Evolutionary conservation across 2,113 vertebrate genomes (phyloP).

Genomic region (Laterallus jamaicensis): DNA sequence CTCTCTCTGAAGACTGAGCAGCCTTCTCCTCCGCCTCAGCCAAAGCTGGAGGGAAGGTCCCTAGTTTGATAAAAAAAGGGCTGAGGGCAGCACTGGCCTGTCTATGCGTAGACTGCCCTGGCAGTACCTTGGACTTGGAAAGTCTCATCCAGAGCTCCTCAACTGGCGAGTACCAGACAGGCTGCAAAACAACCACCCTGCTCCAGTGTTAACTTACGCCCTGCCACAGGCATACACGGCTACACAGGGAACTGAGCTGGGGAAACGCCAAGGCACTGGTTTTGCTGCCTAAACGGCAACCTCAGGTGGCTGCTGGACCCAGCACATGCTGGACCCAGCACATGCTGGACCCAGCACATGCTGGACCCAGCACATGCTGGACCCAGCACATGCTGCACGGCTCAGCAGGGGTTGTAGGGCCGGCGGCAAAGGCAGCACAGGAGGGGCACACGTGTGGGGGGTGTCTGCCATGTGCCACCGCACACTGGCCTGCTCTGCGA

Average conservation of each 20-base stretch:
- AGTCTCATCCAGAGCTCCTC: not conserved
- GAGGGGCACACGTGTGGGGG: too few relatives aligned
- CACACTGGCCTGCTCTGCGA: accelerated
- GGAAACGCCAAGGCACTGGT: accelerated
- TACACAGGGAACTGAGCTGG: accelerated
- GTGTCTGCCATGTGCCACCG: not conserved
- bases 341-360: too few relatives aligned
- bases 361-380: too few relatives aligned
- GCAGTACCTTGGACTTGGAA: accelerated
- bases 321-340: accelerated
- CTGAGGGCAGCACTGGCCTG: not conserved
- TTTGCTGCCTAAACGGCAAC: accelerated
- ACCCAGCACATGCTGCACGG: accelerated
- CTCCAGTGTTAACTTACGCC: not conserved
- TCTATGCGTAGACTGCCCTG: not conserved
- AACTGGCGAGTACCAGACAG: not conserved
- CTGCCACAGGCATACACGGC: accelerated
- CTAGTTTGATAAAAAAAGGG: not conserved
- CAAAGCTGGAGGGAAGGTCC: not conserved
- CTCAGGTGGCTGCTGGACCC: accelerated
- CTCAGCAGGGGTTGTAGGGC: accelerated
- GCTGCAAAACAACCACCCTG: not conserved
- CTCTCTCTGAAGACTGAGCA: not conserved
- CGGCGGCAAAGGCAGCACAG: not conserved
- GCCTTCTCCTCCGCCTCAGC: not conserved